Conservation (phyloP, 2,113 vertebrate genomes). For the Peromyscus californicus region DNA sequence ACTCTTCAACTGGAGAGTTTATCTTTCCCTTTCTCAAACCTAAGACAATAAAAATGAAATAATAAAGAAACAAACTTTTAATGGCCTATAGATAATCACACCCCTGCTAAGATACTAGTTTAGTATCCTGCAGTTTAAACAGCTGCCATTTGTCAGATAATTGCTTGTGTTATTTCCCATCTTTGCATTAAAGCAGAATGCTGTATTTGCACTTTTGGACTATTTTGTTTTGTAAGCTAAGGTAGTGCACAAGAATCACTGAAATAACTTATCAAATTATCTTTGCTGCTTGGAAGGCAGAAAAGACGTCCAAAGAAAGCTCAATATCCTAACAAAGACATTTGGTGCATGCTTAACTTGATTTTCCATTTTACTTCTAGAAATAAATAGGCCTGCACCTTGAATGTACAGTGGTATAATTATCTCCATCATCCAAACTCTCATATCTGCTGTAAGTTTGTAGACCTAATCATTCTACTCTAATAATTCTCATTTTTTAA, state of each 20-base stretch:
- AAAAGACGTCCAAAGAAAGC: slow-evolving; percentile 6
- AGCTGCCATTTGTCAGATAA: slow-evolving; percentile 81
- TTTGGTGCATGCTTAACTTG: not conserved
- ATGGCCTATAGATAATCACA: slow-evolving; percentile 81
- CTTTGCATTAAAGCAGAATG: slow-evolving; percentile 69
- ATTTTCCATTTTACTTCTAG: not conserved
- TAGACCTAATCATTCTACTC: not conserved
- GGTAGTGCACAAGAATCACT: slow-evolving; percentile 56
- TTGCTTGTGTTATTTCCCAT: slow-evolving; percentile 78
- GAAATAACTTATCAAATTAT: slow-evolving; percentile 60
- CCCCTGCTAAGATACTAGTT: slow-evolving; percentile 75
- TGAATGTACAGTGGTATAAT: not conserved
- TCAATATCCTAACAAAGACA: slow-evolving; percentile 39
- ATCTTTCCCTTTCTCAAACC: slow-evolving; percentile 82
- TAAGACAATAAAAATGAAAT: slow-evolving; percentile 84
- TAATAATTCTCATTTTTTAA: not conserved
- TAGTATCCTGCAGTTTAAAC: slow-evolving; percentile 79
- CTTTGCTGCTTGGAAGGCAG: slow-evolving; percentile 28
- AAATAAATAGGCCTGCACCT: not conserved
- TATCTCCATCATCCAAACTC: not conserved
- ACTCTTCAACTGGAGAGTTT: slow-evolving; percentile 66
- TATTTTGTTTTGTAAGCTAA: slow-evolving; percentile 68
- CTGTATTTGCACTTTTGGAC: slow-evolving; percentile 75
- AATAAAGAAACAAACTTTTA: slow-evolving; percentile 86
- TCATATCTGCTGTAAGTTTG: not conserved